phyloP scores from a whole-genome alignment of 2,888 invertebrate genomes.

The Lagria hirta region DNA sequence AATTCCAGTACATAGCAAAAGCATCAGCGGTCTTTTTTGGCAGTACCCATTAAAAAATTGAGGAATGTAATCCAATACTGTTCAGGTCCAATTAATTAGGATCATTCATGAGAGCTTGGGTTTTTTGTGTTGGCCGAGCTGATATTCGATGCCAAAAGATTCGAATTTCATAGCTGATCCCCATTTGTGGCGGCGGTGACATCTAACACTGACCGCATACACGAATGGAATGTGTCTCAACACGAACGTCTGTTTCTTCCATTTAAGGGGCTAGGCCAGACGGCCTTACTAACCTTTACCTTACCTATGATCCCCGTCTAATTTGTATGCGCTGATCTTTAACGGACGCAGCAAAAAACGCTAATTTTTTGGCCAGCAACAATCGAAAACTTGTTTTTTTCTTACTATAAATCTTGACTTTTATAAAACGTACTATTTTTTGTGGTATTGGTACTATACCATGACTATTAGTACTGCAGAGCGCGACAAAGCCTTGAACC shows the following conservation, averaged over 20 bases:
- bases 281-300: slow-evolving; percentile 14
- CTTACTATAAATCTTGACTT: too few species aligned
- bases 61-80: slow-evolving; percentile 13
- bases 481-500: too few species aligned
- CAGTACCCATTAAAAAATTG: slow-evolving; percentile 4
- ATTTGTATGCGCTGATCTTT: slow-evolving; percentile 12
- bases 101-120: slow-evolving; percentile 27
- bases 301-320: slow-evolving; percentile 8
- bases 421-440: too few species aligned
- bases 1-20: slow-evolving; percentile 15
- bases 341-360: not conserved
- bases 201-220: slow-evolving; percentile 46
- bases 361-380: slow-evolving; percentile 1
- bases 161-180: slow-evolving; percentile 41
- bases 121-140: slow-evolving; percentile 31
- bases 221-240: slow-evolving; percentile 44
- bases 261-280: slow-evolving; percentile 24
- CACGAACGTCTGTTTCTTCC: slow-evolving; percentile 30
- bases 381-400: too few species aligned
- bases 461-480: too few species aligned
- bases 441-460: too few species aligned
- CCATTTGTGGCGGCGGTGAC: slow-evolving; percentile 42
- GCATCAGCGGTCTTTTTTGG: not conserved
- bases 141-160: slow-evolving; percentile 40
- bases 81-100: slow-evolving; percentile 24